phyloP scores from a whole-genome alignment of 2,797 vertebrate genomes.

The Loris lydekkerianus region DNA sequence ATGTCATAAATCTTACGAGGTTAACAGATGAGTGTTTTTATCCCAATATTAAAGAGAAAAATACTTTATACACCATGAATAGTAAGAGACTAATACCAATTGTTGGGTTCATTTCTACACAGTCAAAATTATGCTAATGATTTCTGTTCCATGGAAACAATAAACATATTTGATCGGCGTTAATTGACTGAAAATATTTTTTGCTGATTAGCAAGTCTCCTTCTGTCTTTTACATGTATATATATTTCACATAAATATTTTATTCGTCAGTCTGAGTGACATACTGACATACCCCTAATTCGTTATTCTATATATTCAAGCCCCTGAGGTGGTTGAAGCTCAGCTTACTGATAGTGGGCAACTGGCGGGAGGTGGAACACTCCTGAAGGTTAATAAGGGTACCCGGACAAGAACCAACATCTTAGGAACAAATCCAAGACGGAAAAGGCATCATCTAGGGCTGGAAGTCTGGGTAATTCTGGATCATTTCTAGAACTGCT shows the following conservation, averaged over 20 bases:
- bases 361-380: neutral
- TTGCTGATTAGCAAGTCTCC: neutral
- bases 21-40: neutral
- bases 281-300: constrained; percentile 54
- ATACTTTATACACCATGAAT: neutral
- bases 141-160: constrained; percentile 45
- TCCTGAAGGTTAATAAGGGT: constrained; percentile 36
- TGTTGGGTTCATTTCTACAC: constrained; percentile 4
- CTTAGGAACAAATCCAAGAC: constrained; percentile 91
- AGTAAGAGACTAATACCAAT: constrained; percentile 31
- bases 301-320: constrained; percentile 30
- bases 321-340: constrained; percentile 7
- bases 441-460: constrained; percentile 88
- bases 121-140: constrained; percentile 41
- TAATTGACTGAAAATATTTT: neutral
- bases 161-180: neutral
- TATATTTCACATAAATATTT: constrained; percentile 82
- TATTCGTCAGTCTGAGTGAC: constrained; percentile 67
- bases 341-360: neutral
- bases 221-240: neutral
- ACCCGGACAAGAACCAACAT: constrained; percentile 87
- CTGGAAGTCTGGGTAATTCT: constrained; percentile 51
- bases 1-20: neutral
- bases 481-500: constrained; percentile 64
- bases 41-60: constrained; percentile 54